Percentiles rank a stretch among this genome's conserved stretches.
These are phyloP conservation scores for Darevskia mixta DNA, from an alignment of 2,797 vertebrate genomes.

Conservation along the genomic window DNA sequence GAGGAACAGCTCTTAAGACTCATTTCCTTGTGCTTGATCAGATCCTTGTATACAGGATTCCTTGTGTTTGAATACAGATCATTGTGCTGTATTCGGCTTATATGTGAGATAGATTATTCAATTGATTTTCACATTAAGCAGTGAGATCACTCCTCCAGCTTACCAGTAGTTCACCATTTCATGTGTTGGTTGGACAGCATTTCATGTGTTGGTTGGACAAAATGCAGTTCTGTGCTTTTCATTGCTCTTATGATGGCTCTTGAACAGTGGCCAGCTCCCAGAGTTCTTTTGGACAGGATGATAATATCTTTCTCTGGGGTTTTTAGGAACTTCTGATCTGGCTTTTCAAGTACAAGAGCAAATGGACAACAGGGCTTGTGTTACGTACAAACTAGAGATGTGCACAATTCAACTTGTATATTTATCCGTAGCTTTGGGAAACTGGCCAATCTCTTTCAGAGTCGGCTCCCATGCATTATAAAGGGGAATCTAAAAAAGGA, in stretches of 20 bases:
- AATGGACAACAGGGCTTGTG: no score
- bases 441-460: no score
- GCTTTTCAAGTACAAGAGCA: not conserved
- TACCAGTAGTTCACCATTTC: not conserved
- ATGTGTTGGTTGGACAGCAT: not conserved
- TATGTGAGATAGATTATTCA: not conserved
- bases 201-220: not conserved
- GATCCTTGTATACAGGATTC: not conserved
- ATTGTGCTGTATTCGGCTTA: not conserved
- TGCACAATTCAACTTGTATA: no score
- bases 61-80: not conserved
- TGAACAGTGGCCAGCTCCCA: not conserved
- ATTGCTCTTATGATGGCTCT: not conserved
- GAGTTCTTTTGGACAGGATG: not conserved
- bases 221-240: not conserved
- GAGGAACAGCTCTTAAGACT: slow-evolving; percentile 15
- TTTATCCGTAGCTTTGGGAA: no score
- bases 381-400: no score
- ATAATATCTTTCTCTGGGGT: not conserved
- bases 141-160: not conserved
- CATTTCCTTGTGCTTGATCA: slow-evolving; percentile 13
- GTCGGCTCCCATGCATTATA: no score
- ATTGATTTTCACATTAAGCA: not conserved
- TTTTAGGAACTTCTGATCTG: not conserved
- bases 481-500: no score